Percentiles rank a stretch among this genome's conserved stretches.
phyloP scores from a whole-genome alignment of 1,140 invertebrate species.

The Dinoponera quadriceps region DNA sequence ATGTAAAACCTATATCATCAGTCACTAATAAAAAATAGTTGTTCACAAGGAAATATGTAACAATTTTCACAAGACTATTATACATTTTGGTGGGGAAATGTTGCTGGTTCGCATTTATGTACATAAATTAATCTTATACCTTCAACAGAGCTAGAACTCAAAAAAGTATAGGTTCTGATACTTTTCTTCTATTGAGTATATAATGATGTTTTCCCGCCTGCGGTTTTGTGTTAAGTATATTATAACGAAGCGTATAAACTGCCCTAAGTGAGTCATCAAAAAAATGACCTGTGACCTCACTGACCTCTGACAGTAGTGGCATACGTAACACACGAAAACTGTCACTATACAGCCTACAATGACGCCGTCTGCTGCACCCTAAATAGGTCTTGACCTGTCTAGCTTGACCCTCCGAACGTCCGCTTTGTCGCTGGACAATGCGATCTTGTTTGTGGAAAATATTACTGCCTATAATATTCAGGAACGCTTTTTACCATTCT shows the following conservation, averaged over 20 bases:
- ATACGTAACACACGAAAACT: slow-evolving; percentile 74
- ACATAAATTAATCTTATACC: no score
- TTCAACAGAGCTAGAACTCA: no score
- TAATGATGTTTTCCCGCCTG: not conserved
- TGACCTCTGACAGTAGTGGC: slow-evolving; percentile 71
- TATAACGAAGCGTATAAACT: slow-evolving; percentile 75
- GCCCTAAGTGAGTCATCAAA: slow-evolving; percentile 58
- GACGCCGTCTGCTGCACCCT: slow-evolving; percentile 71
- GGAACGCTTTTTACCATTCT: not conserved
- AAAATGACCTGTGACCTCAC: slow-evolving; percentile 72
- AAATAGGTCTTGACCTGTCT: slow-evolving; percentile 59
- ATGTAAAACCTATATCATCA: no score
- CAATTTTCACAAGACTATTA: no score
- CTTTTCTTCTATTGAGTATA: no score
- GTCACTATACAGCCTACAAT: slow-evolving; percentile 78
- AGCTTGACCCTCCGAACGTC: slow-evolving; percentile 67
- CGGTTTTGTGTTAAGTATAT: slow-evolving; percentile 60
- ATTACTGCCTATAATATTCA: slow-evolving; percentile 55
- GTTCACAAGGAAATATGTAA: no score
- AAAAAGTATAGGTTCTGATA: no score
- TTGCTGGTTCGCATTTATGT: no score
- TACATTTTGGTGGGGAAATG: no score
- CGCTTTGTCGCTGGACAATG: slow-evolving; percentile 64
- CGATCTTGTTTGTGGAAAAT: slow-evolving; percentile 62
- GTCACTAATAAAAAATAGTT: no score